phyloP scores from a whole-genome alignment of 2,113 vertebrate species.

The Pterocles gutturalis region DNA sequence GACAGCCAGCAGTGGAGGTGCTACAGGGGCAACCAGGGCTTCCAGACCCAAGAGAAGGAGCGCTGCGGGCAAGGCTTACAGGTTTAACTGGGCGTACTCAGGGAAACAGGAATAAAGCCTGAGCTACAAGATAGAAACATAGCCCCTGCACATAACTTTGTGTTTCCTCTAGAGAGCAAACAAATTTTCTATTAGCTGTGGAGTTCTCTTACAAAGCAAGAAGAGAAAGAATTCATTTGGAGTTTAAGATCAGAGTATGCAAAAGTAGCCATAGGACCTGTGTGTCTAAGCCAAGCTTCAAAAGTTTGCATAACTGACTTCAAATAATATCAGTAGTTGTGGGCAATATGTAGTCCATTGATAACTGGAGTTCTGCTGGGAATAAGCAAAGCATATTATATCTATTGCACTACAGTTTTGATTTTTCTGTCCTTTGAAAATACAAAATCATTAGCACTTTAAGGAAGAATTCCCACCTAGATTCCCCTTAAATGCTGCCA shows the following conservation, averaged over 20 bases:
- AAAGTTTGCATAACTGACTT: not conserved
- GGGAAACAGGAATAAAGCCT: not conserved
- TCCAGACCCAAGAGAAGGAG: not conserved
- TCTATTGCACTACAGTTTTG: not conserved
- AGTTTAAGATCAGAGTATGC: not conserved
- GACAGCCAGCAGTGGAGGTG: accelerated
- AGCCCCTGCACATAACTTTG: not conserved
- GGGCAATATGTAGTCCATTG: not conserved
- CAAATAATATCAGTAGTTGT: not conserved
- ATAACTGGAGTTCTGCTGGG: not conserved
- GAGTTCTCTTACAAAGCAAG: not conserved
- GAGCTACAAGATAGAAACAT: not conserved
- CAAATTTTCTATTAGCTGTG: not conserved
- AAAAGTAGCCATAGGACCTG: not conserved
- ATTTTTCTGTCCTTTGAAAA: not conserved
- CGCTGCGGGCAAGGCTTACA: not conserved
- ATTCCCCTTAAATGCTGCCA: not conserved
- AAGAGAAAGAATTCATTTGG: not conserved
- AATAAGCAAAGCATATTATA: not conserved
- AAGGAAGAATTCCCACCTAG: not conserved
- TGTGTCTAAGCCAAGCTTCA: not conserved
- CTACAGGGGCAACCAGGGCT: not conserved
- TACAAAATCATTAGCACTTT: not conserved
- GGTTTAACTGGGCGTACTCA: not conserved
- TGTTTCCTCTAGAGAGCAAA: not conserved